Percentiles rank a stretch among this genome's conserved stretches.
phyloP scores from a whole-genome alignment of 2,113 vertebrate genomes.

The Falco punctatus region DNA sequence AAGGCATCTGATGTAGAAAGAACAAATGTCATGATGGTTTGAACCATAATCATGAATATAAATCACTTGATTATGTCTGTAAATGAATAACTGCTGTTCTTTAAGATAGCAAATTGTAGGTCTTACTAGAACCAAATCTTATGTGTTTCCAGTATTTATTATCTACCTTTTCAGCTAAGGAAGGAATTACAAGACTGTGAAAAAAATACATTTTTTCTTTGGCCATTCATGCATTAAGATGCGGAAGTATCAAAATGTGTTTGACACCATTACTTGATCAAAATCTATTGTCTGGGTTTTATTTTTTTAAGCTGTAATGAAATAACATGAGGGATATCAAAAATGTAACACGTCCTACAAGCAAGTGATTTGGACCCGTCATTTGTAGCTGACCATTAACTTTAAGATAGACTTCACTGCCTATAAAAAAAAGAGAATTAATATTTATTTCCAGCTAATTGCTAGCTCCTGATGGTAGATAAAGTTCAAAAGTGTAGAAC shows the following conservation, averaged over 20 bases:
- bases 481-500: neutral
- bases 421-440: neutral
- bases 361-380: neutral
- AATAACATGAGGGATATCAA: neutral
- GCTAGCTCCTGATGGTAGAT: neutral
- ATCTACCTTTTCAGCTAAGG: neutral
- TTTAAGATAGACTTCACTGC: neutral
- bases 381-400: neutral
- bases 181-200: neutral
- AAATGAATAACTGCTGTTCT: constrained; percentile 22
- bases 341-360: neutral
- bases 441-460: neutral
- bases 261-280: neutral
- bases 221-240: neutral
- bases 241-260: neutral
- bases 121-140: neutral
- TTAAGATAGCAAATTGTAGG: neutral
- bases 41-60: constrained; percentile 7
- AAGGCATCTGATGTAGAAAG: neutral
- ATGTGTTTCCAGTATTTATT: neutral
- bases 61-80: neutral
- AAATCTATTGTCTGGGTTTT: neutral
- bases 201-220: neutral
- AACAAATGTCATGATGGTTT: neutral
- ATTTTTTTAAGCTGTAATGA: neutral